These are phyloP conservation scores for Zeuzera pyrina DNA, from an alignment of 2,888 invertebrate species.

Conservation along the genomic window DNA sequence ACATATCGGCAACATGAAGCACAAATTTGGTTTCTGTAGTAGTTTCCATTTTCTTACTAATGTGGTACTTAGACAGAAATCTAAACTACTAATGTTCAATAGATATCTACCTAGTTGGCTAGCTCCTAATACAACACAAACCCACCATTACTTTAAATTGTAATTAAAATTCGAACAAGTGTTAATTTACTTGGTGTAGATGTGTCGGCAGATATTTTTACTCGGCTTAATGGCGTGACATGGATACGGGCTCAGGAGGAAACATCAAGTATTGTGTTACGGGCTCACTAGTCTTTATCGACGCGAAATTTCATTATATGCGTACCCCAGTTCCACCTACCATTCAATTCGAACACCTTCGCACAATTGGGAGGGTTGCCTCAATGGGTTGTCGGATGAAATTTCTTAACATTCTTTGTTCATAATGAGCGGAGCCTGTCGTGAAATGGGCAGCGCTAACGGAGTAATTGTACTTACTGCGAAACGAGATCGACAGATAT, in stretches of 20 bases:
- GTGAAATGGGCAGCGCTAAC: constrained; percentile 63
- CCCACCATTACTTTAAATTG: too few species aligned
- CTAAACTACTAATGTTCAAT: background rate
- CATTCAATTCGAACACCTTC: constrained; percentile 71
- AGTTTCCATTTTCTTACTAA: too few species aligned
- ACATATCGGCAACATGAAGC: too few species aligned
- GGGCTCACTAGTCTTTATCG: constrained; percentile 66
- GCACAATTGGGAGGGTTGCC: constrained; percentile 67
- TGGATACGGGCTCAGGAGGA: constrained; percentile 67
- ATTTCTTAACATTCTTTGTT: constrained; percentile 69
- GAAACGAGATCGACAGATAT: constrained; percentile 64
- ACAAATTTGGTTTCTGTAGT: too few species aligned
- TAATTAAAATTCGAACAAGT: constrained; percentile 23
- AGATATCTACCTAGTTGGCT: background rate
- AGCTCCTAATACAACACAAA: background rate
- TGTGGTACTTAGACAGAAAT: too few species aligned
- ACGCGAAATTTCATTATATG: constrained; percentile 69
- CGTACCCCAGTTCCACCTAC: constrained; percentile 61
- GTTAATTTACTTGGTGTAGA: constrained; percentile 58
- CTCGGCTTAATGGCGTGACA: constrained; percentile 62
- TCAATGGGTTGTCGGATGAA: constrained; percentile 71
- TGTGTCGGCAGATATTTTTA: constrained; percentile 67
- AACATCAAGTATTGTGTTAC: constrained; percentile 70
- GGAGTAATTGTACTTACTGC: constrained; percentile 65
- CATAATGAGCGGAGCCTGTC: constrained; percentile 64